These are phyloP conservation scores for Monopterus albus DNA, from an alignment of 2,113 vertebrate genomes.

Conservation along the genomic window DNA sequence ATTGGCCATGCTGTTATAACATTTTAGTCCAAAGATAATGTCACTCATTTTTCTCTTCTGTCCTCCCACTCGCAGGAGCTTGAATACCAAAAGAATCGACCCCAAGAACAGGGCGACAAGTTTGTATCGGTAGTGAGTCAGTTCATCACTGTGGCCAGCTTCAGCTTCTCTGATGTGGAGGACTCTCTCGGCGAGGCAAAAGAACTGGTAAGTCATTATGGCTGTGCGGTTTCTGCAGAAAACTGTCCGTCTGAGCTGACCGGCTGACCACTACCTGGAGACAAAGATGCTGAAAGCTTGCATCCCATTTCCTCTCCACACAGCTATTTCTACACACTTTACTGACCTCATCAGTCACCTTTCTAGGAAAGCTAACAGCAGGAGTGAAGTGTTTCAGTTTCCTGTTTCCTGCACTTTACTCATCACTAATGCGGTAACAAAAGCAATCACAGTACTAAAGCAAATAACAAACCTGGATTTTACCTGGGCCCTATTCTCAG, in stretches of 20 bases:
- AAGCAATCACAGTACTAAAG: background rate
- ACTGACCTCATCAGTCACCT: slow-evolving; percentile 47
- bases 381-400: slow-evolving; percentile 52
- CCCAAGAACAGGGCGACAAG: slow-evolving; percentile 90
- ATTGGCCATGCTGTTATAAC: background rate
- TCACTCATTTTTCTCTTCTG: background rate
- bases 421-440: too few relatives aligned
- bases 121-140: slow-evolving; percentile 98
- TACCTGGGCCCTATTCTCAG: too few relatives aligned
- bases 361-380: slow-evolving; percentile 52
- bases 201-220: slow-evolving; percentile 88
- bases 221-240: background rate
- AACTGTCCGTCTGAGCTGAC: background rate
- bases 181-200: slow-evolving; percentile 94
- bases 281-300: slow-evolving; percentile 14
- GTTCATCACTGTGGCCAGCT: slow-evolving; percentile 97
- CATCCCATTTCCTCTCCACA: slow-evolving; percentile 34
- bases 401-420: slow-evolving; percentile 52
- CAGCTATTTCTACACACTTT: slow-evolving; percentile 48
- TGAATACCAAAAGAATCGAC: slow-evolving; percentile 92
- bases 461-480: too few relatives aligned
- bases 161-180: slow-evolving; percentile 98
- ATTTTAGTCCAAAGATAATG: background rate
- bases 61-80: slow-evolving; percentile 84
- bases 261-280: slow-evolving; percentile 2